Evolutionary conservation across 2,888 invertebrate genomes (phyloP).

Genomic region (Seira ritae): DNA sequence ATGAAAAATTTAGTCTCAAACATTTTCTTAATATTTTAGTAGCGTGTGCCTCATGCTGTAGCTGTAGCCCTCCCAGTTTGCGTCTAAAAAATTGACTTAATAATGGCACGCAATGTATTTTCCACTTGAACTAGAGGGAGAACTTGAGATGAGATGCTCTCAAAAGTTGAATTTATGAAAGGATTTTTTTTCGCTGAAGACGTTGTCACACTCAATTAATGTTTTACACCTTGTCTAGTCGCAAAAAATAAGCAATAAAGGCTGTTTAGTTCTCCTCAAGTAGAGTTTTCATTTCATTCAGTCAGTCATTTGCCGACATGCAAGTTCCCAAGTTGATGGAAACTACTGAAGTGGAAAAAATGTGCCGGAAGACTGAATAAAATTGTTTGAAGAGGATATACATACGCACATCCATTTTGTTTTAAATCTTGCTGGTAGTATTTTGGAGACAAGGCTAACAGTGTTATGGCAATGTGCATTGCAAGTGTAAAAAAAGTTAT

Average conservation of each 20-base stretch:
- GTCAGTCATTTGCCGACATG: too few relatives aligned
- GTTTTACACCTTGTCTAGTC: slow-evolving; percentile 15
- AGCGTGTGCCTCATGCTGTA: too few relatives aligned
- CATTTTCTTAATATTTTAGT: too few relatives aligned
- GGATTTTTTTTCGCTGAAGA: slow-evolving; percentile 13
- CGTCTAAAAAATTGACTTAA: too few relatives aligned
- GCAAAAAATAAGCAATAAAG: slow-evolving; percentile 8
- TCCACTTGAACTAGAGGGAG: too few relatives aligned
- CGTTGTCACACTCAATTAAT: slow-evolving; percentile 22
- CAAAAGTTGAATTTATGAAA: background rate
- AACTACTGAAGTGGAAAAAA: background rate
- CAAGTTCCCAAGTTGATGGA: slow-evolving; percentile 6
- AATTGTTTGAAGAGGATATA: background rate
- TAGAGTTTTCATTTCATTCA: slow-evolving; percentile 2
- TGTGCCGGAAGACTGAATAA: slow-evolving; percentile 1
- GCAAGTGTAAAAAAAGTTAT: background rate
- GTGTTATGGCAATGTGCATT: background rate
- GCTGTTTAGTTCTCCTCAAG: background rate
- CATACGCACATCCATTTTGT: background rate
- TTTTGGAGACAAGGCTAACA: background rate
- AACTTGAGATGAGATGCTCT: too few relatives aligned
- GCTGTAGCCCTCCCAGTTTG: too few relatives aligned
- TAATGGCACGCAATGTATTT: too few relatives aligned
- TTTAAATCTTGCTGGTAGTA: background rate
- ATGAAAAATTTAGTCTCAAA: too few relatives aligned